Evolutionary conservation across 2,888 invertebrate genomes (phyloP), one percentile per base, ranked within the genome.

Genomic region (Isotomurus palustris): DNA sequence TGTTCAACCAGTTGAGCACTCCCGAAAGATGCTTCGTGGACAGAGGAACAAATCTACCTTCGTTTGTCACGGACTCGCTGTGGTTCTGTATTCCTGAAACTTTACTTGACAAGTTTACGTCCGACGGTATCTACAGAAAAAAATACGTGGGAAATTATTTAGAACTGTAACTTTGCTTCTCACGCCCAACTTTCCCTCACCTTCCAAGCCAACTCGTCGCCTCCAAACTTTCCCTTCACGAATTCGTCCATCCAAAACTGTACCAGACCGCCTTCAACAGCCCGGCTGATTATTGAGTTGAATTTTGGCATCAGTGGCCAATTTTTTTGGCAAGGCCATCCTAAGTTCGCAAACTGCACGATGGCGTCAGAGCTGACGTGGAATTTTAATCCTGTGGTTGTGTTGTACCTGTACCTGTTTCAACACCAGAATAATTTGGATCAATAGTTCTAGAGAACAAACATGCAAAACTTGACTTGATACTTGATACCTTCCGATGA

Each of bases 191-290:
- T 32, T n/a, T 6, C 40, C 8, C 19, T 28, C 52, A 56, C 62
- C 17, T 51, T 50, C 36, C 36, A 45, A 8, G 63, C 60, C 41
- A 60, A 54, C 3, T 45, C 35, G 35, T 58, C 56, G 53, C 59
- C 53, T 22, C 63, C 62, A 47, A 60, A 63, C 41, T 51, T 51
- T 28, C 66, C 66, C 21, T 50, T 12, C 35, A 44, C 38, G 28
- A 66, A 61, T 4, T 43, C 44, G 8, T 32, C 14, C 54, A 63
- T 56, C 66, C 66, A 66, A 29, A 54, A 38, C 12, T 60, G 49
- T 2, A 63, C 57, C 3, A 66, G 28, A 4, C 66, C 63, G 49
- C 58, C 54, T 54, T 66, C 66, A 12, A 66, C 60, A 27, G 60
- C 66, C 14, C 60, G 52, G 21, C 35, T 47, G 1, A 65, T 49